Base-by-base conservation (phyloP, 2,888 invertebrate genomes). In the Synergus gifuensis region DNA sequence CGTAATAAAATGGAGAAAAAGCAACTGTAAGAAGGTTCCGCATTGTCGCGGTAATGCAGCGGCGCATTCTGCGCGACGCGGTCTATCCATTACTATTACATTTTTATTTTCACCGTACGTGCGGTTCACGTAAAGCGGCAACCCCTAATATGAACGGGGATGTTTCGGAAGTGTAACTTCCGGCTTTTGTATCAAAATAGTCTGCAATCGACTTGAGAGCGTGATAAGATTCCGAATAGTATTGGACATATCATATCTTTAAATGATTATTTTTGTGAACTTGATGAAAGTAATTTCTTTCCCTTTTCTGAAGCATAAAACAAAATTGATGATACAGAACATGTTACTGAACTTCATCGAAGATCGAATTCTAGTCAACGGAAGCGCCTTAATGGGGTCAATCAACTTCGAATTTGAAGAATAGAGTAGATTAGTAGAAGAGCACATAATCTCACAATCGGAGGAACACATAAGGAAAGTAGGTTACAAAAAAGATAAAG, bases 31-130 rank as follows among this genome's bases (percentile, higher is more conserved):
- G 83, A 86, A 83, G 82, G 83, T 86, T 84, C 83, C 81, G 82
- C 84, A 86, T 87, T 86, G 85, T 87, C 86, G 81, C 82, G 87
- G 85, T 87, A 87, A 87, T 86, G 85, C 86, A 85, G 82, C 83
- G 80, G 81, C 80, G 83, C 82, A 83, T 83, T 85, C 82, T 81
- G 66, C 78, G 82, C 82, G 81, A 79, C 86, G 83, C 82, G 83
- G 83, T 83, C 82, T 84, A 86, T 86, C 85, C 86, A 85, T 86
- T 87, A 85, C 83, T 85, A 86, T 86, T 86, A 85, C 85, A 83
- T 85, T 87, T 86, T 87, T 87, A 87, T 86, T 86, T 86, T 85
- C 83, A 28, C 73, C 77, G 78, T 78, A 79, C 83, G 83, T 84
- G 84, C 81, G 66, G 81, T 78, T 78, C 81, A 73, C 78, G 73